Evolutionary conservation across 2,888 invertebrate species (phyloP).

Genomic region (Hololepta plana): DNA sequence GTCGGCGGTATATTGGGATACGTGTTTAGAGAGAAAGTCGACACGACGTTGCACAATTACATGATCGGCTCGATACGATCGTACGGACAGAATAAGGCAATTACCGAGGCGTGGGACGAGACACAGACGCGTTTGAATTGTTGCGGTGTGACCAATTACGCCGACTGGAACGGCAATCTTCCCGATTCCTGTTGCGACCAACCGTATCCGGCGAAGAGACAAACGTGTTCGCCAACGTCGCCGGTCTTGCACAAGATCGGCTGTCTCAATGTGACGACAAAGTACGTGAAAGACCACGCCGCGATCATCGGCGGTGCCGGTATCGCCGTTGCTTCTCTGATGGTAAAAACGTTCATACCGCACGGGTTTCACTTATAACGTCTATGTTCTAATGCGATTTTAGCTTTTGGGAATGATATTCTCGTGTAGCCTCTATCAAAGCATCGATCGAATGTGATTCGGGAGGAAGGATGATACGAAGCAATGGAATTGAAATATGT

Average conservation of each 20-base stretch:
- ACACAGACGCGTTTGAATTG: slow-evolving; percentile 72
- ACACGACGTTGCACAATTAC: slow-evolving; percentile 54
- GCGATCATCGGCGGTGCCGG: slow-evolving; percentile 65
- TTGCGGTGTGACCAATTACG: slow-evolving; percentile 61
- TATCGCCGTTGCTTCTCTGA: slow-evolving; percentile 63
- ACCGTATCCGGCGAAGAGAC: slow-evolving; percentile 33
- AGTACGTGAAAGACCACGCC: slow-evolving; percentile 59
- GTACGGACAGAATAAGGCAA: slow-evolving; percentile 49
- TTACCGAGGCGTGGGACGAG: slow-evolving; percentile 73
- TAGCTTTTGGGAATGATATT: slow-evolving; percentile 75
- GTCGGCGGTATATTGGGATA: slow-evolving; percentile 82
- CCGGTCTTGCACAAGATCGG: slow-evolving; percentile 52
- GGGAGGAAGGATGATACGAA: no score
- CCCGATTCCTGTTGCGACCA: slow-evolving; percentile 66
- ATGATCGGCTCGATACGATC: slow-evolving; percentile 58
- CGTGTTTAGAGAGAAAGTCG: slow-evolving; percentile 73
- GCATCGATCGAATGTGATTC: no score
- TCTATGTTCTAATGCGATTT: no score
- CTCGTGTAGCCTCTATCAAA: slow-evolving; percentile 67
- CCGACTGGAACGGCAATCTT: slow-evolving; percentile 54
- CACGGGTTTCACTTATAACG: no score
- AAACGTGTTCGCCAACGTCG: slow-evolving; percentile 37
- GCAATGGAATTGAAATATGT: no score
- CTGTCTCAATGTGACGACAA: slow-evolving; percentile 52
- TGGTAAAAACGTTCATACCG: slow-evolving; percentile 44